Evolutionary conservation across 2,888 invertebrate species (phyloP).

Genomic region (Cephonodes hylas): DNA sequence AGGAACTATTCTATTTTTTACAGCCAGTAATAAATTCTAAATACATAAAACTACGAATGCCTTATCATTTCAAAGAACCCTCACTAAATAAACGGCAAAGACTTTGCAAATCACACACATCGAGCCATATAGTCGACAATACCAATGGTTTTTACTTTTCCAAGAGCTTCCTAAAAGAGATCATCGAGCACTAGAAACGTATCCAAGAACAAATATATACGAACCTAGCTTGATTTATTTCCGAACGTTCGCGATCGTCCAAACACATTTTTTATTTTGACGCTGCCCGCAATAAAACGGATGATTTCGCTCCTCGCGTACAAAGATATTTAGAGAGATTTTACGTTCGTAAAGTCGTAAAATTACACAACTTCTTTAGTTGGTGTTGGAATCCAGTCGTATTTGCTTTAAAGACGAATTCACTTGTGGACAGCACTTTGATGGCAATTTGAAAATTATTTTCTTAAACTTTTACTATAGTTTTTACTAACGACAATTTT

Average conservation of each 20-base stretch:
- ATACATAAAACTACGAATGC: too few relatives aligned
- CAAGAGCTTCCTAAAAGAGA: background rate
- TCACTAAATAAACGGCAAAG: background rate
- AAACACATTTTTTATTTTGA: constrained; percentile 18
- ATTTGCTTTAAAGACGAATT: background rate
- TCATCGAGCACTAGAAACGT: background rate
- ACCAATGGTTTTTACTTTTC: background rate
- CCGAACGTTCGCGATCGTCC: constrained; percentile 11
- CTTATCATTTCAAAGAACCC: background rate
- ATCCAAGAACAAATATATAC: background rate
- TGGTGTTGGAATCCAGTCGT: background rate
- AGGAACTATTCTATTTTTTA: too few relatives aligned
- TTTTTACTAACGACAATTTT: too few relatives aligned
- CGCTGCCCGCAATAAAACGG: constrained; percentile 17
- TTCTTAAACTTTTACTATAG: too few relatives aligned
- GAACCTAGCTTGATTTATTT: constrained; percentile 15
- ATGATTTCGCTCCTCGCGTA: constrained; percentile 6
- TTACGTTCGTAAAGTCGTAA: constrained; percentile 8
- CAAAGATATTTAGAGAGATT: constrained; percentile 10
- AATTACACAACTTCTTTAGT: constrained; percentile 3
- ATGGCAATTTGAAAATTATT: too few relatives aligned
- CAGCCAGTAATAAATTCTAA: too few relatives aligned
- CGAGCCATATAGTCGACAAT: background rate
- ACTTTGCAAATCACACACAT: too few relatives aligned
- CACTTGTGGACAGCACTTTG: background rate